Evolutionary conservation across 2,113 vertebrate genomes (phyloP).

Genomic region (Helogale parvula): DNA sequence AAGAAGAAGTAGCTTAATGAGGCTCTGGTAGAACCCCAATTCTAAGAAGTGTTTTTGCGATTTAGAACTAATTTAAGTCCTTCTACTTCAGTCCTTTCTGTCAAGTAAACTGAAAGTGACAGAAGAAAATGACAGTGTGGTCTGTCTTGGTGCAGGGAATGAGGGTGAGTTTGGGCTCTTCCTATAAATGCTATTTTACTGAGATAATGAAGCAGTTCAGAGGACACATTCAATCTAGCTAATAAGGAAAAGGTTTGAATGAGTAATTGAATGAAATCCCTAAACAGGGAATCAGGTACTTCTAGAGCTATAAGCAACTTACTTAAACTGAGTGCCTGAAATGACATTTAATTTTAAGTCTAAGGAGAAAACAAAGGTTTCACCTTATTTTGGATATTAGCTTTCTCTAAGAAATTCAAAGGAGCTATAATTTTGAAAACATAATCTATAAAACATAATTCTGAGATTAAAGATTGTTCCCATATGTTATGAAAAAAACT

Average conservation of each 20-base stretch:
- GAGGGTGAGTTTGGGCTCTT: background rate
- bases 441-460: constrained; percentile 8
- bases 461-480: constrained; percentile 1
- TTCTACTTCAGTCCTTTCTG: constrained; percentile 58
- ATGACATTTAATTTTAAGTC: constrained; percentile 24
- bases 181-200: constrained; percentile 38
- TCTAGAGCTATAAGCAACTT: background rate
- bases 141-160: background rate
- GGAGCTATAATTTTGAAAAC: constrained; percentile 3
- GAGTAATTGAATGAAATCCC: constrained; percentile 29
- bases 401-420: constrained; percentile 42
- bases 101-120: constrained; percentile 76
- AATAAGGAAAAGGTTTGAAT: constrained; percentile 27
- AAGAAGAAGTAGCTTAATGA: constrained; percentile 47
- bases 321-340: background rate
- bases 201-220: constrained; percentile 56
- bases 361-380: constrained; percentile 24
- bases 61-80: constrained; percentile 74
- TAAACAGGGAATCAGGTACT: background rate
- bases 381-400: background rate
- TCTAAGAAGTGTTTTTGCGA: constrained; percentile 55
- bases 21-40: background rate
- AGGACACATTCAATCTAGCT: constrained; percentile 53
- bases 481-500: background rate
- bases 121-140: constrained; percentile 66